Percentiles rank a stretch among this genome's conserved stretches.
phyloP scores from a whole-genome alignment of 2,888 invertebrate genomes.

The Nomada ferruginata region DNA sequence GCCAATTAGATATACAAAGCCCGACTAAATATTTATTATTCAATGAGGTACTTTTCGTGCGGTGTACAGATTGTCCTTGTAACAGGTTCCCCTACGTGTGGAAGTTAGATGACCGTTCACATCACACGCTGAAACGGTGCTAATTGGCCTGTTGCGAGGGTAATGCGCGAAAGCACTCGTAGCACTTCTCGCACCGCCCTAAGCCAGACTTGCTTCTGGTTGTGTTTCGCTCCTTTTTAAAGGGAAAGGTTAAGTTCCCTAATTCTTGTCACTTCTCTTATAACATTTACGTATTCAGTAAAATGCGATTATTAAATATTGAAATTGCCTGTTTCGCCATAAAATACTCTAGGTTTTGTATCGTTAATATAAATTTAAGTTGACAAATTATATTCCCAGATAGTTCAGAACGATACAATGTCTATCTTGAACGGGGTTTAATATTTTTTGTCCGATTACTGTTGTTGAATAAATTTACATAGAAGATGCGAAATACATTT shows the following conservation, averaged over 20 bases:
- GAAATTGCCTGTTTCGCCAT: neutral
- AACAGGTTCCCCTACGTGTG: constrained; percentile 51
- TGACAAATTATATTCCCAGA: neutral
- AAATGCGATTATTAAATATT: neutral
- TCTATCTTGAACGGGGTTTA: neutral
- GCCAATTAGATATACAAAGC: constrained; percentile 11
- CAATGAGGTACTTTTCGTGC: constrained; percentile 30
- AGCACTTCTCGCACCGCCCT: constrained; percentile 49
- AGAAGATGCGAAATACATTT: neutral
- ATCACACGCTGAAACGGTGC: constrained; percentile 70
- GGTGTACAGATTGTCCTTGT: constrained; percentile 46
- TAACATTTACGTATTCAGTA: neutral
- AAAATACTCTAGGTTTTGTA: neutral
- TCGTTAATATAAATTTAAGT: neutral
- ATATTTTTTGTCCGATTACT: neutral
- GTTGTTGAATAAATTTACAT: neutral
- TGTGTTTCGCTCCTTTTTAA: constrained; percentile 25
- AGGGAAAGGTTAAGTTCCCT: constrained; percentile 29
- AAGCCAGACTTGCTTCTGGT: constrained; percentile 53
- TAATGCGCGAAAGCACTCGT: constrained; percentile 73
- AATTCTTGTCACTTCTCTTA: constrained; percentile 5
- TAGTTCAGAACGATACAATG: neutral
- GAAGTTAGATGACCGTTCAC: constrained; percentile 73
- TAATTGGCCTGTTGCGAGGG: constrained; percentile 75
- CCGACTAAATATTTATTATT: constrained; percentile 50